A percentile compares a stretch with the other conserved stretches of the same genome.
Conservation (phyloP, 2,113 vertebrate species). For the Hippocampus abdominalis region DNA sequence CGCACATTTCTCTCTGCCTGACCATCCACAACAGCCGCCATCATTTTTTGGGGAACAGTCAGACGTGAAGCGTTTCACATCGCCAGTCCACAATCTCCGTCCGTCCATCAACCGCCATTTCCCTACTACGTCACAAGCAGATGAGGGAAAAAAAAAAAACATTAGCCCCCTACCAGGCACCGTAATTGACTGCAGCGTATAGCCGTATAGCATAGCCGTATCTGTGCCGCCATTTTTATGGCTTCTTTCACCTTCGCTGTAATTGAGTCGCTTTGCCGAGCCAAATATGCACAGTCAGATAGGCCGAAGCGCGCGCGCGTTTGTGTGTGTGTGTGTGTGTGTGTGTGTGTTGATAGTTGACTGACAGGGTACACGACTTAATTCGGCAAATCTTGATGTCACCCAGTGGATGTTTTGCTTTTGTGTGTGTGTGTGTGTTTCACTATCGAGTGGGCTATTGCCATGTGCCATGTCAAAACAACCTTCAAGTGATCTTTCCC, state of each 20-base stretch:
- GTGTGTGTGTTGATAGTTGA: constrained; percentile 36
- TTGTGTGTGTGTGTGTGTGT: constrained; percentile 20
- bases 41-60: constrained; percentile 32
- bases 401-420: too few species aligned
- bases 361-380: constrained; percentile 62
- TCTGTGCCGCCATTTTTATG: constrained; percentile 55
- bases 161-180: constrained; percentile 45
- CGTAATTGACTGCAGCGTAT: constrained; percentile 56
- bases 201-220: constrained; percentile 37
- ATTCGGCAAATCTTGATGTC: constrained; percentile 52
- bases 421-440: neutral
- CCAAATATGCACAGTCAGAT: constrained; percentile 61
- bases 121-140: constrained; percentile 44
- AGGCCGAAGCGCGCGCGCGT: constrained; percentile 20
- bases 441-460: neutral
- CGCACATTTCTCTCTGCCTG: neutral
- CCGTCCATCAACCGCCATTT: constrained; percentile 20
- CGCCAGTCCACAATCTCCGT: neutral
- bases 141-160: constrained; percentile 41
- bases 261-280: constrained; percentile 64
- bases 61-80: constrained; percentile 28
- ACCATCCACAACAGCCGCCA: constrained; percentile 20
- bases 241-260: constrained; percentile 66
- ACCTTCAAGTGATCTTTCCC: too few species aligned
- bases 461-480: neutral